These are phyloP conservation scores for Anableps anableps DNA, from an alignment of 2,797 vertebrate species.

Conservation along the genomic window DNA sequence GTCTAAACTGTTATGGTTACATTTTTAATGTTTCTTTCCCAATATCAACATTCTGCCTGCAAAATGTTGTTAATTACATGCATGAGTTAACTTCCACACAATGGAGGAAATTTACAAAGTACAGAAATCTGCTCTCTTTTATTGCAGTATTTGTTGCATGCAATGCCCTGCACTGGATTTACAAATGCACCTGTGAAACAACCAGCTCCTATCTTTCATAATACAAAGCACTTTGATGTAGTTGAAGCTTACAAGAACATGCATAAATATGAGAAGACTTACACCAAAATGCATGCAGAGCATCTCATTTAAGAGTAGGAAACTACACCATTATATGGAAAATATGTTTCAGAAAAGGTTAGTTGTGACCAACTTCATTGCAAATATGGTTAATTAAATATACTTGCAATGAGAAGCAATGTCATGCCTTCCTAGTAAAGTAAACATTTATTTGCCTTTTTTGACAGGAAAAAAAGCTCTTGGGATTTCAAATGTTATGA, in stretches of 20 bases:
- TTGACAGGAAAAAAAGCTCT: background rate
- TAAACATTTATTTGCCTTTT: background rate
- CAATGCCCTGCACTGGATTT: background rate
- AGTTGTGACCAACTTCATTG: background rate
- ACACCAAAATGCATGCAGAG: background rate
- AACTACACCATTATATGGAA: background rate
- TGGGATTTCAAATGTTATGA: background rate
- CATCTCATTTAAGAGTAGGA: background rate
- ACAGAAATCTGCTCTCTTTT: background rate
- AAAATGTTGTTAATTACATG: background rate
- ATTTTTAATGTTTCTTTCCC: conserved; percentile 5
- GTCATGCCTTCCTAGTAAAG: background rate
- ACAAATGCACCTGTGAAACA: background rate
- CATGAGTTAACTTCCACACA: background rate
- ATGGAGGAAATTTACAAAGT: background rate
- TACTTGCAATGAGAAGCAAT: background rate
- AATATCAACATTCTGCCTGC: background rate
- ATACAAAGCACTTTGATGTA: background rate
- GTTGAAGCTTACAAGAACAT: background rate
- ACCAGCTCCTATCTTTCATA: background rate
- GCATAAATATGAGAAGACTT: background rate
- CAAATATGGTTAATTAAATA: background rate
- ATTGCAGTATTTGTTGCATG: background rate
- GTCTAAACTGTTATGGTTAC: background rate
- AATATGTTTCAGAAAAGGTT: background rate